Percentiles rank a stretch among this genome's conserved stretches.
These are phyloP conservation scores for Mesocricetus auratus DNA, from an alignment of 2,113 vertebrate genomes.

Conservation along the genomic window DNA sequence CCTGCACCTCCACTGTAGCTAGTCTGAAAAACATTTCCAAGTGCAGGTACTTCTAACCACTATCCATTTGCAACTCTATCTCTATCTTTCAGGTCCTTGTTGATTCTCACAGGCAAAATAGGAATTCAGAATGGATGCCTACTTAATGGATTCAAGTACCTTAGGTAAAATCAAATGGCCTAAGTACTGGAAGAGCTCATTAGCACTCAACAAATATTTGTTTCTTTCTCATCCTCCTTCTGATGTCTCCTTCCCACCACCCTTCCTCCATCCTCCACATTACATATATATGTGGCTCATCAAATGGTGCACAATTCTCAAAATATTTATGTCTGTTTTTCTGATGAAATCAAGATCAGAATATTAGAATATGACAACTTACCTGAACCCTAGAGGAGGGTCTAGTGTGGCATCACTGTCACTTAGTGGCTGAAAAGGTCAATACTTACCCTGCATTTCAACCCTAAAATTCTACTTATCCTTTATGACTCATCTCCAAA, in stretches of 20 bases:
- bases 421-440: constrained; percentile 11
- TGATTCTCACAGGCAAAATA: constrained; percentile 1
- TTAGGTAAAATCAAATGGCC: constrained; percentile 32
- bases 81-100: not conserved
- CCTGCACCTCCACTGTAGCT: not conserved
- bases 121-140: not conserved
- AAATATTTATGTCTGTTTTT: constrained; percentile 26
- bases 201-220: constrained; percentile 20
- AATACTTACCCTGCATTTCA: constrained; percentile 1
- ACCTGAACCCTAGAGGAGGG: constrained; percentile 35
- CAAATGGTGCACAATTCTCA: not conserved
- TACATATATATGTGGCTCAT: not conserved
- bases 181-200: not conserved
- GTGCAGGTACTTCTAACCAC: not conserved
- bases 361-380: constrained; percentile 46
- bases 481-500: constrained; percentile 48
- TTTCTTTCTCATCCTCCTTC: not conserved
- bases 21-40: constrained; percentile 14
- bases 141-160: not conserved
- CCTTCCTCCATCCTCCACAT: not conserved
- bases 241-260: not conserved
- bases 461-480: constrained; percentile 14
- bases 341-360: constrained; percentile 17
- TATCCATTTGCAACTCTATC: not conserved
- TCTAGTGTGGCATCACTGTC: not conserved